Percentiles rank a stretch among this genome's conserved stretches.
Evolutionary conservation across 2,113 vertebrate genomes (phyloP).

Genomic region (Pipra filicauda): DNA sequence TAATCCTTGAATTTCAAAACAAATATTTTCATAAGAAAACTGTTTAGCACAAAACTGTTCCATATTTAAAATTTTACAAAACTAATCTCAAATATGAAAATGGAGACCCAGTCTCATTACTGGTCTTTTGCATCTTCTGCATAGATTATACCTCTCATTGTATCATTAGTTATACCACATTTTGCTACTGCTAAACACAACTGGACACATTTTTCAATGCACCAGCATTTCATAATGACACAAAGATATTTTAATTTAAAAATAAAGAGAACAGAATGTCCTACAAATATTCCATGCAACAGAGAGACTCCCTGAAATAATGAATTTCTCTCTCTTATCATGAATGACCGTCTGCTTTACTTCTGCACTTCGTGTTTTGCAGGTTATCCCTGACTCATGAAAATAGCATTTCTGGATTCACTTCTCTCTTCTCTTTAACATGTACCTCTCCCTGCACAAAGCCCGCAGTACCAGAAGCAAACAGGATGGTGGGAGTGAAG

Average conservation of each 20-base stretch:
- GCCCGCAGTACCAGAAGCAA: background rate
- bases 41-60: background rate
- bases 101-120: background rate
- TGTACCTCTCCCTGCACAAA: background rate
- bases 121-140: background rate
- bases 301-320: background rate
- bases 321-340: background rate
- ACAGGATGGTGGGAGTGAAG: background rate
- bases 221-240: background rate
- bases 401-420: conserved; percentile 6
- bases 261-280: background rate
- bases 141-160: background rate
- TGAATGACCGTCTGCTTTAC: background rate
- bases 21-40: background rate
- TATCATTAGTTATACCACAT: background rate
- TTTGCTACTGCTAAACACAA: background rate
- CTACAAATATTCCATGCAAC: background rate
- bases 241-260: conserved; percentile 33
- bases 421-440: background rate
- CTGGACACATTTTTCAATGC: background rate
- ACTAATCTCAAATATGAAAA: background rate
- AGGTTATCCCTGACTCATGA: background rate
- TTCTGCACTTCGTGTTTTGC: background rate
- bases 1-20: background rate
- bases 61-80: background rate